phyloP scores from a whole-genome alignment of 53 echinoderm and acorn worm species.

The Echinarachnius parma region DNA sequence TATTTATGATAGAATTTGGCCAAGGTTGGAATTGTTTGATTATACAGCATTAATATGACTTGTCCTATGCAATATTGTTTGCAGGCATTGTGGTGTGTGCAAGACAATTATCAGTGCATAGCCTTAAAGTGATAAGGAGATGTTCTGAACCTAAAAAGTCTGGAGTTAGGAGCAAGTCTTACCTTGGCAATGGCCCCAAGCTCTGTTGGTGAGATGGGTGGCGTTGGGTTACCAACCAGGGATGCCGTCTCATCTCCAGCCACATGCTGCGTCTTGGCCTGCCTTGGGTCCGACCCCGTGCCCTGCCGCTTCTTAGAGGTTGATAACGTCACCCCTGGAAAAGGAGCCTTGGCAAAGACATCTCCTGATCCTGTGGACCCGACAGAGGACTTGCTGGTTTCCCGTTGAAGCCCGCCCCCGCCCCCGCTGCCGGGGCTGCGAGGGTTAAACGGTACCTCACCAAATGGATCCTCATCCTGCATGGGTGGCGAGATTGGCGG shows the following conservation, averaged over 20 bases:
- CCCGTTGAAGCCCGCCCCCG: conserved; percentile 58
- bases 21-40: no score
- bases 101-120: no score
- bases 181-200: conserved; percentile 54
- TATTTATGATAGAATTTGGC: no score
- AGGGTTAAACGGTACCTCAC: conserved; percentile 73
- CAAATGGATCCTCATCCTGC: conserved; percentile 67
- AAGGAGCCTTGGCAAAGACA: conserved; percentile 93
- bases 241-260: conserved; percentile 73
- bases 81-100: no score
- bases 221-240: conserved; percentile 88
- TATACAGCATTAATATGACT: no score
- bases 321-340: conserved; percentile 38
- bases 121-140: no score
- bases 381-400: conserved; percentile 82
- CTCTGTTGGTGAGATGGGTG: conserved; percentile 90
- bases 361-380: conserved; percentile 87
- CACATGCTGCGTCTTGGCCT: conserved; percentile 85
- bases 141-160: background rate
- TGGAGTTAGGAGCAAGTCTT: no score
- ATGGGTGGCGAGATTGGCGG: conserved; percentile 96
- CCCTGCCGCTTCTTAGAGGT: conserved; percentile 79
- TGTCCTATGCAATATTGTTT: no score
- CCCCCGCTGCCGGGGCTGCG: no score
- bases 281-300: conserved; percentile 59